Base-by-base conservation (phyloP, 1,140 invertebrate species). In the Tetragnatha versicolor region DNA sequence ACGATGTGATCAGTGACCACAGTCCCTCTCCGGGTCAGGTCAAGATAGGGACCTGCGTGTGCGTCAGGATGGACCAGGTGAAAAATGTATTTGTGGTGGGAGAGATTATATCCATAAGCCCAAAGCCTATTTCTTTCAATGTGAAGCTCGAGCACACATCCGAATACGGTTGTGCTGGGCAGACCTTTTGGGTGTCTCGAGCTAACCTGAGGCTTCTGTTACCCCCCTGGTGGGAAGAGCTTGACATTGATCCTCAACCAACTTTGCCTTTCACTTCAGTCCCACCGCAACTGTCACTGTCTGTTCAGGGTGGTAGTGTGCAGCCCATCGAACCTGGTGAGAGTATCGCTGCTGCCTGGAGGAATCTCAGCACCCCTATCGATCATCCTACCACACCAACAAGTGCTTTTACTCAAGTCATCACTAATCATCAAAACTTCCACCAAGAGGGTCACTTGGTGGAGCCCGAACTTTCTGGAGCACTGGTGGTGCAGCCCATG, bases 201-300 rank as follows among this genome's bases (percentile, higher is more conserved):
- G 93, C 96, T 1, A 94, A 96, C 85, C 85, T 98, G 42, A 89
- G 96, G n/a, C 89, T 98, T 2, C 85, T 98, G 68, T 90, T 93
- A 83, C 95, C 96, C 14, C 96, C 96, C 0, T 98, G 96, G 96
- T 93, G 91, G 87, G 96, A 98, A 83, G 96, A 98, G 86, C 86
- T 98, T 51, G 93, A 82, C 29, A 58, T 73, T 29, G 73, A 80
- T 76, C 68, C 69, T 65, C 65, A 77, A 17, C 58, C 94, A 83
- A 92, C 93, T 85, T 86, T 89, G 63, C 65, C 76, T 53, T 87
- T 88, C 80, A 80, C n/a, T 22, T 39, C 72, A 58, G 10, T 39
- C n/a, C 66, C 72, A 61, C 79, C 68, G 33, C 60, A 78, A 35
- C 65, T 78, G 9, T 60, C 65, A 35, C 37, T 47, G 14, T 65